Conservation (phyloP, 2,797 vertebrate genomes). For the Acanthurus tractus region DNA sequence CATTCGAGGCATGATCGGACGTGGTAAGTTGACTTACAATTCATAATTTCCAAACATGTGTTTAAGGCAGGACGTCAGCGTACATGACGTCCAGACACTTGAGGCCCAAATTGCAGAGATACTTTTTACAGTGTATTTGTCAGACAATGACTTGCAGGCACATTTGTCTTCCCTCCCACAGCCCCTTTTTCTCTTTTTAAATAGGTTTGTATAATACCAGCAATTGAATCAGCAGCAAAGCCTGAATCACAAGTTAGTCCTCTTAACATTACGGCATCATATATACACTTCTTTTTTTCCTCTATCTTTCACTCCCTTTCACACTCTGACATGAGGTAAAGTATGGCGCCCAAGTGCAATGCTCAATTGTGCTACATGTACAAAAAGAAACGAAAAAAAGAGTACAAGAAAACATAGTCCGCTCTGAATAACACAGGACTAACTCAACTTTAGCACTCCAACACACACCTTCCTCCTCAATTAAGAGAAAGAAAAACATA, state of each 20-base stretch:
- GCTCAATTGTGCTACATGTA: conserved; percentile 95
- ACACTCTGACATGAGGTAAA: conserved; percentile 94
- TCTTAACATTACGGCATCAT: conserved; percentile 81
- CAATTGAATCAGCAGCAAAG: conserved; percentile 92
- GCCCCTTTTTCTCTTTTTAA: conserved; percentile 72
- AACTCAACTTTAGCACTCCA: conserved; percentile 60
- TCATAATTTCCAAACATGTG: conserved; percentile 7
- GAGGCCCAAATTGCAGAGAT: conserved; percentile 21
- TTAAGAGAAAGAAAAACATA: conserved; percentile 18
- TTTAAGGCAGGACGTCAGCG: conserved; percentile 31
- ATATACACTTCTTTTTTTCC: conserved; percentile 59
- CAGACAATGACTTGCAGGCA: conserved; percentile 29
- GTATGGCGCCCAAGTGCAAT: conserved; percentile 95
- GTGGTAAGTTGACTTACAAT: neutral
- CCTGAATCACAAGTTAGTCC: conserved; percentile 84
- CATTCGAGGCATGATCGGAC: conserved; percentile 15
- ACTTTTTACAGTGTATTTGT: conserved; percentile 50
- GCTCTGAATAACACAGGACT: conserved; percentile 83
- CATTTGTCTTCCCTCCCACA: conserved; percentile 32
- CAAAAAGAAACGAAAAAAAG: conserved; percentile 67
- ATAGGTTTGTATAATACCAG: conserved; percentile 82
- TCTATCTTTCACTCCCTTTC: conserved; percentile 66
- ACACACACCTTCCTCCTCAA: neutral
- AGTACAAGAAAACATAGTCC: conserved; percentile 78
- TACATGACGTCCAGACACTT: conserved; percentile 9